phyloP scores from a whole-genome alignment of 2,113 vertebrate genomes.

The Xyliphius kryptos region DNA sequence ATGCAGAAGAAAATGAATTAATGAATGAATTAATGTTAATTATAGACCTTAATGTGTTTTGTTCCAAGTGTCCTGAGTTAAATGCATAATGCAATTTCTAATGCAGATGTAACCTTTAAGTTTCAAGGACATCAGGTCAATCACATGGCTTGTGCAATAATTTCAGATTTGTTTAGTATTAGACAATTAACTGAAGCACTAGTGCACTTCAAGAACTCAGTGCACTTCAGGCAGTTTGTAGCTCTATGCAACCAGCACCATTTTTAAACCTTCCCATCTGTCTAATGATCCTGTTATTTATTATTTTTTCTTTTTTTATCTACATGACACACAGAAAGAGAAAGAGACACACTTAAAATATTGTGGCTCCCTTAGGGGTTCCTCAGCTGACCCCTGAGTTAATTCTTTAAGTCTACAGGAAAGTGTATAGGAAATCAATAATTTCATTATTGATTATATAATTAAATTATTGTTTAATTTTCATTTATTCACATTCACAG shows the following conservation, averaged over 20 bases:
- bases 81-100: not conserved
- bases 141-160: not conserved
- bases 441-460: no score
- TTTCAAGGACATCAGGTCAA: not conserved
- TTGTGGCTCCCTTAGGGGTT: not conserved
- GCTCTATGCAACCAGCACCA: not conserved
- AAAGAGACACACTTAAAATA: slow-evolving; percentile 3
- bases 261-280: slow-evolving; percentile 17
- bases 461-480: no score
- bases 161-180: not conserved
- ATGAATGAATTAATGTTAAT: no score
- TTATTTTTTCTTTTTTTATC: slow-evolving; percentile 21
- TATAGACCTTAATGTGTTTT: not conserved
- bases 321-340: slow-evolving; percentile 18
- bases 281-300: slow-evolving; percentile 5
- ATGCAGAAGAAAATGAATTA: no score
- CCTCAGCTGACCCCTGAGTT: not conserved
- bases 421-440: not conserved
- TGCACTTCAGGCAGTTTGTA: not conserved
- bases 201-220: slow-evolving; percentile 12
- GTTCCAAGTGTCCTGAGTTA: not conserved
- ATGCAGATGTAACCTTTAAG: not conserved
- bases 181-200: slow-evolving; percentile 10
- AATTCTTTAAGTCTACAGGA: not conserved
- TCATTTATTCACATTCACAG: no score